phyloP scores from a whole-genome alignment of 2,888 invertebrate species.

The Dolomedes plantarius region DNA sequence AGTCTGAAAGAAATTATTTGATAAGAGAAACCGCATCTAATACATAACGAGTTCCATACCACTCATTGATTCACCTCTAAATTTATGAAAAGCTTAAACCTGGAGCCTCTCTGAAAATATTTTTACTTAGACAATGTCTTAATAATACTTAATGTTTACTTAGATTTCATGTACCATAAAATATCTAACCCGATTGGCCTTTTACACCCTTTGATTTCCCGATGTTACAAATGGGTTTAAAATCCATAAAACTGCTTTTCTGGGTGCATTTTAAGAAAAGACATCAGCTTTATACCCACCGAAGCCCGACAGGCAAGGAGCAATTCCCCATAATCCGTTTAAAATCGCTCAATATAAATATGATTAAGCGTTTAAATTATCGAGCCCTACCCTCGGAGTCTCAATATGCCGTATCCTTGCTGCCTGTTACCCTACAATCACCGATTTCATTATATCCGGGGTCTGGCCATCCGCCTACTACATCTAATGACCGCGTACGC shows the following conservation, averaged over 20 bases:
- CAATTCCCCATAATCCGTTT: conserved; percentile 41
- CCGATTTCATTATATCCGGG: conserved; percentile 57
- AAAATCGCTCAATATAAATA: conserved; percentile 69
- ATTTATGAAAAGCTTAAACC: too few relatives aligned
- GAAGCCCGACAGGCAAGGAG: neutral
- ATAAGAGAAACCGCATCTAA: too few relatives aligned
- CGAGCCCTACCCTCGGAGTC: conserved; percentile 39
- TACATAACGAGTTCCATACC: too few relatives aligned
- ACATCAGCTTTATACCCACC: neutral
- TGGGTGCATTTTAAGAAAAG: neutral
- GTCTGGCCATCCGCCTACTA: conserved; percentile 55
- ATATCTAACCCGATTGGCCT: too few relatives aligned
- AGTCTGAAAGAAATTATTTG: too few relatives aligned
- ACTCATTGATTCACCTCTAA: too few relatives aligned
- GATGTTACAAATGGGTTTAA: too few relatives aligned
- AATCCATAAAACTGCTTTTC: neutral
- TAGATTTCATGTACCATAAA: too few relatives aligned
- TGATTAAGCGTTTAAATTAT: conserved; percentile 64
- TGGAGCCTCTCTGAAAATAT: too few relatives aligned
- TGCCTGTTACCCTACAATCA: conserved; percentile 53
- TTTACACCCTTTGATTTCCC: too few relatives aligned
- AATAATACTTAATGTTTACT: too few relatives aligned
- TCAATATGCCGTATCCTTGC: conserved; percentile 20
- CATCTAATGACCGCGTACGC: conserved; percentile 50
- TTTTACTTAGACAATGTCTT: too few relatives aligned